Conservation (phyloP, 2,888 invertebrate species). For the Epinotia nisella region DNA sequence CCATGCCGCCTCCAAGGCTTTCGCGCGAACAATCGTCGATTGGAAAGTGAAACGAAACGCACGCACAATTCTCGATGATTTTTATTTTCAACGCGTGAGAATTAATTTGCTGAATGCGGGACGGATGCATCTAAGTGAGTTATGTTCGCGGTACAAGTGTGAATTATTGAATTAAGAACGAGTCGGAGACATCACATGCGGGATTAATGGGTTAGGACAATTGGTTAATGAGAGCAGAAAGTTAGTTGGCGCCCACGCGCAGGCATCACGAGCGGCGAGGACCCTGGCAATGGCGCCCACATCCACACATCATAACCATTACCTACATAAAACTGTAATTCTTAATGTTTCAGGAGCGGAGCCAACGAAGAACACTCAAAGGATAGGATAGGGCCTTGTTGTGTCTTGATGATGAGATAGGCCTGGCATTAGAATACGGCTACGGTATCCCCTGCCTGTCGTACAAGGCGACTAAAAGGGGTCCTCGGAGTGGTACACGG, state of each 20-base stretch:
- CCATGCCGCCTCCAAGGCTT: conserved; percentile 2
- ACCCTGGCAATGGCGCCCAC: conserved; percentile 29
- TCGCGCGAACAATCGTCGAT: conserved; percentile 15
- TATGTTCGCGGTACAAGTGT: conserved; percentile 32
- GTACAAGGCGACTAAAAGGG: too few species aligned
- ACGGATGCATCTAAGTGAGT: conserved; percentile 38
- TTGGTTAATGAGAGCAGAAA: conserved; percentile 45
- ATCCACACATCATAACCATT: conserved; percentile 13
- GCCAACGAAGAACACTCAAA: neutral
- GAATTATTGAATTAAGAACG: conserved; percentile 44
- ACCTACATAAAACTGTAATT: neutral
- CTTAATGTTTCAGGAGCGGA: neutral
- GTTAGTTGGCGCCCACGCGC: conserved; percentile 39
- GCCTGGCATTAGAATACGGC: too few species aligned
- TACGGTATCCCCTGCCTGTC: too few species aligned
- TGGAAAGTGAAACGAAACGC: conserved; percentile 44
- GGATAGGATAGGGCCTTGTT: neutral
- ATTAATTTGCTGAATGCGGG: conserved; percentile 28
- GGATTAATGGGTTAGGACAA: conserved; percentile 42
- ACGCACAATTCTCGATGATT: conserved; percentile 36
- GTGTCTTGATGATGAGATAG: too few species aligned
- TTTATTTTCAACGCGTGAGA: conserved; percentile 30
- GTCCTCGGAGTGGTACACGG: too few species aligned
- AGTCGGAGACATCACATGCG: conserved; percentile 33
- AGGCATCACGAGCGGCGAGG: conserved; percentile 3